A percentile compares a stretch with the other conserved stretches of the same genome.
Conservation (phyloP, 2,888 invertebrate genomes). For the Nephrotoma guestfalica region DNA sequence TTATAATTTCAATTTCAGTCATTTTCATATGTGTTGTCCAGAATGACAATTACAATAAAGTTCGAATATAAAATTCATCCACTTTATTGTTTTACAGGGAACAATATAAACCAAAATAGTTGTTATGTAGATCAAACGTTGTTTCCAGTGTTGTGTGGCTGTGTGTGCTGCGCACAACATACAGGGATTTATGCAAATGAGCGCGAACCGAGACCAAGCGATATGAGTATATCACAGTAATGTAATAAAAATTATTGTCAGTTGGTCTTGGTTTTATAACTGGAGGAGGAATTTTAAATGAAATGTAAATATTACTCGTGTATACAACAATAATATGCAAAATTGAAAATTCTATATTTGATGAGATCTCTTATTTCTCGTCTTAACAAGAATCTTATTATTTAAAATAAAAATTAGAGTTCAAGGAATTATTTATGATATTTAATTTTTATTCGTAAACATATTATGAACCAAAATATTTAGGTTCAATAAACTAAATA, state of each 20-base stretch:
- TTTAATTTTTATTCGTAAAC: background rate
- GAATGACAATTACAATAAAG: background rate
- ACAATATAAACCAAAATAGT: background rate
- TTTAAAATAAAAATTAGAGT: background rate
- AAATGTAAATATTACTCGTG: background rate
- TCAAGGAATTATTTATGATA: background rate
- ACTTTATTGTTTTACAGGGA: background rate
- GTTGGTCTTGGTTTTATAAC: background rate
- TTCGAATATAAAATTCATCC: background rate
- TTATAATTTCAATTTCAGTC: background rate
- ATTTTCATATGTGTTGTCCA: background rate
- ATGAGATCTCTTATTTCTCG: background rate
- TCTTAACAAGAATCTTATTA: background rate
- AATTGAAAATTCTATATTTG: background rate
- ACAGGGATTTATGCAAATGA: background rate
- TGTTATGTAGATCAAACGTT: background rate
- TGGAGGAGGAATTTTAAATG: background rate
- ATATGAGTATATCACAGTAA: background rate
- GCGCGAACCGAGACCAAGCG: background rate
- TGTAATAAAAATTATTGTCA: background rate
- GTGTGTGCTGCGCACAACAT: background rate
- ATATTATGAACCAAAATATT: background rate
- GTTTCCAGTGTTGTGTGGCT: background rate
- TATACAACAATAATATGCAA: background rate
- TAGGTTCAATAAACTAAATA: background rate